Evolutionary conservation across 2,113 vertebrate species (phyloP), one percentile per base, ranked within the genome.

Genomic region (Corydoras sp.): DNA sequence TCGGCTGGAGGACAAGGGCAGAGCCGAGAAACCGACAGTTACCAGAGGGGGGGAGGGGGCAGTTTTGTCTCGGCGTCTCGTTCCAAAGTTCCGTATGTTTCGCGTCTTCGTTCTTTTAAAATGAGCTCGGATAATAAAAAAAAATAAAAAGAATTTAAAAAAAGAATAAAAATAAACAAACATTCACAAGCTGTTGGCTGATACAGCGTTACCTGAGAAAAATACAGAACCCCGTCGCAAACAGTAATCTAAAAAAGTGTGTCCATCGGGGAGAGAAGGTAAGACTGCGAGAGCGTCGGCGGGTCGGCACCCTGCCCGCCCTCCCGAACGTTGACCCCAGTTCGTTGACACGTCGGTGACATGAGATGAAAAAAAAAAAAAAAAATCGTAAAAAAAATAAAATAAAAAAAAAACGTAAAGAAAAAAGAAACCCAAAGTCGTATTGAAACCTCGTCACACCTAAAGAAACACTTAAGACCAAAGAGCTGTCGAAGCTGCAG

Each of bases 171-270:
- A 65, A 58, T 58, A 53, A 12, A 89, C 92, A 97, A 95, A 97
- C 96, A 99, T 99, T 98, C 97, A 97, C 92, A 93, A 94, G 94
- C 92, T 97, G 95, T 97, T 96, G 93, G 93, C 94, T 94, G 93
- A 92, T 92, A 94, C 95, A 93, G 94, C 92, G 94, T 98, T 43
- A 99, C 97, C 97, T 99, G 97, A 99, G 96, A 95, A 93, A 99
- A 92, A 95, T 92, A 93, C 85, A 93, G 91, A 92, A 93, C 93
- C 93, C 92, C 93, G 92, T 94, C 92, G 92, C 93, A 76, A 96
- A 93, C 91, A 94, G 92, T 92, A 94, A 94, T 90, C 91, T 89
- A 93, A 93, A 92, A 88, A 90, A 89, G 91, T 53, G 73, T 78
- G 82, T 85, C 72, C 84, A 76, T 83, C 81, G 85, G 86, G 91